phyloP scores from a whole-genome alignment of 2,888 invertebrate species.

The Caenorhabditis macrosperma region DNA sequence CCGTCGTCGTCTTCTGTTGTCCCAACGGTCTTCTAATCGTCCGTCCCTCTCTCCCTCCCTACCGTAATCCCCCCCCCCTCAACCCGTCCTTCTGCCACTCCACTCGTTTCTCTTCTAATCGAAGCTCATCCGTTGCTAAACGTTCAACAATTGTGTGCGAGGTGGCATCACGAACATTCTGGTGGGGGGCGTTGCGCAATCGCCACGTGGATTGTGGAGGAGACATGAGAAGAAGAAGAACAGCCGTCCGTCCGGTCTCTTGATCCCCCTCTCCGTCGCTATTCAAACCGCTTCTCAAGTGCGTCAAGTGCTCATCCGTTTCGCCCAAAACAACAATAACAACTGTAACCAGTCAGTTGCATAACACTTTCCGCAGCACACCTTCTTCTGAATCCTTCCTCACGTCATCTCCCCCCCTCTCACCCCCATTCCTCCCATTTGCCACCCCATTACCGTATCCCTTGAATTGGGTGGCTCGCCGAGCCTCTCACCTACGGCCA shows the following conservation, averaged over 20 bases:
- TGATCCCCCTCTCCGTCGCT: conserved; percentile 27
- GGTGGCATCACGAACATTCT: conserved; percentile 29
- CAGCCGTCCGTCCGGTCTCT: not conserved
- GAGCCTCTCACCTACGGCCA: conserved; percentile 7
- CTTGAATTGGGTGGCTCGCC: conserved; percentile 13
- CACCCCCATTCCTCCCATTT: not conserved
- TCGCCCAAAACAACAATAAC: conserved; percentile 20
- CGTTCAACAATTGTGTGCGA: conserved; percentile 20
- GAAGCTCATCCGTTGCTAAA: conserved; percentile 54
- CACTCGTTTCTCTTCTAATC: conserved; percentile 37
- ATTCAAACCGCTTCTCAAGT: conserved; percentile 54
- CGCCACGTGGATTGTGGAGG: conserved; percentile 19
- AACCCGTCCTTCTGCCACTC: not conserved
- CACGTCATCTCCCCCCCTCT: not conserved
- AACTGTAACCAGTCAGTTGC: conserved; percentile 46
- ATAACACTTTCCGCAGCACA: conserved; percentile 6
- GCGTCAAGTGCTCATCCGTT: conserved; percentile 50
- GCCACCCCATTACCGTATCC: conserved; percentile 18
- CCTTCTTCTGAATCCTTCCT: not conserved
- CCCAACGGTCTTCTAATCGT: conserved; percentile 31
- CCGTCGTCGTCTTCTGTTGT: conserved; percentile 1
- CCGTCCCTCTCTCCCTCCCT: conserved; percentile 11
- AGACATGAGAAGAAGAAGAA: not conserved
- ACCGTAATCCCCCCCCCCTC: conserved; percentile 50
- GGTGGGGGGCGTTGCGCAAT: conserved; percentile 10